Percentiles rank a stretch among this genome's conserved stretches.
phyloP scores from a whole-genome alignment of 37 sponge, comb jelly and placozoan genomes.

The Cladorhizidae sp. region DNA sequence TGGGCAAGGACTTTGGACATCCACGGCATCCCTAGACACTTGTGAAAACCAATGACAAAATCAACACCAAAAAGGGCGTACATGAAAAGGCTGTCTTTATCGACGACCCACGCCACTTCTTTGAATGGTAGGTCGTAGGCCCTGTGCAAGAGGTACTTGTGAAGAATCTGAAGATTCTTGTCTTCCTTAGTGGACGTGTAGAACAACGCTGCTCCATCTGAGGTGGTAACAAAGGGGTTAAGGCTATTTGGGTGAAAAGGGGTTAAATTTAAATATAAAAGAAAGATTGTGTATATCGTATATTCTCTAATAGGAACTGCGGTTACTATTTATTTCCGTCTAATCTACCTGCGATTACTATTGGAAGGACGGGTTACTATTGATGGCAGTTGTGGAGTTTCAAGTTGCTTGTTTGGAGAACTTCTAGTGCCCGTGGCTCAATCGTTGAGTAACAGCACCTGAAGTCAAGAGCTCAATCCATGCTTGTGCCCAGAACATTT shows the following conservation, averaged over 20 bases:
- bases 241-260: neutral
- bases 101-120: conserved; percentile 82
- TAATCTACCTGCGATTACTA: no score
- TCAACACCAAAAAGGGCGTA: conserved; percentile 64
- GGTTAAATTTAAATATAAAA: neutral
- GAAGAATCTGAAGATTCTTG: conserved; percentile 79
- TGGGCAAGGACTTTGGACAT: no score
- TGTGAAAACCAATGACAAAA: no score
- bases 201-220: conserved; percentile 95
- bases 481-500: no score
- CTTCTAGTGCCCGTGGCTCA: no score
- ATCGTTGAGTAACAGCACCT: no score
- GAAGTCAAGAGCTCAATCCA: no score
- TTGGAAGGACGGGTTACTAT: neutral
- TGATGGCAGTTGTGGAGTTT: neutral
- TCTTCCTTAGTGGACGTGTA: conserved; percentile 86
- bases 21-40: no score
- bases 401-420: no score
- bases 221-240: neutral
- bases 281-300: neutral
- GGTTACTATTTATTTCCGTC: no score
- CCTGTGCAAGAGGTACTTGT: conserved; percentile 91
- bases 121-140: conserved; percentile 84
- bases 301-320: no score
- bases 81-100: conserved; percentile 95